Evolutionary conservation across 2,888 invertebrate species (phyloP).

Genomic region (Eupithecia vulgata): DNA sequence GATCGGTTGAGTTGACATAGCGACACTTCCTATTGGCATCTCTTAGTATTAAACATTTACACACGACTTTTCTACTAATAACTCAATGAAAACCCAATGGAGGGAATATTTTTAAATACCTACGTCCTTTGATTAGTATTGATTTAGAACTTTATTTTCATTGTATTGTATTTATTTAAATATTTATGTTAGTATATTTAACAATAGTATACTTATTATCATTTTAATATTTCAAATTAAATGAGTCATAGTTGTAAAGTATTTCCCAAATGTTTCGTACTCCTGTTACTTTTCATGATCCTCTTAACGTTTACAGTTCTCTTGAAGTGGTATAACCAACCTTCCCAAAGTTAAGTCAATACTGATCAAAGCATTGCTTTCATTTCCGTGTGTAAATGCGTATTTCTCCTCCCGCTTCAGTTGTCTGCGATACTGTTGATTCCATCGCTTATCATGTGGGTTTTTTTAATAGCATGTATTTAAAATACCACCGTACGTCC

Average conservation of each 20-base stretch:
- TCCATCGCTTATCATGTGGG: constrained; percentile 81
- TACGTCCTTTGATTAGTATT: constrained; percentile 20
- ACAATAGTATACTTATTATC: background rate
- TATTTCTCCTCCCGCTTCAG: constrained; percentile 56
- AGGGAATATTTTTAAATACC: constrained; percentile 8
- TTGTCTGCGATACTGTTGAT: constrained; percentile 55
- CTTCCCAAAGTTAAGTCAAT: constrained; percentile 5
- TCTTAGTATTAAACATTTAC: constrained; percentile 36
- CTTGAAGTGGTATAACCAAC: background rate
- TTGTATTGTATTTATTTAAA: background rate
- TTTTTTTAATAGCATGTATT: constrained; percentile 82
- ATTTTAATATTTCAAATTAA: background rate
- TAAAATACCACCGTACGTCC: constrained; percentile 51
- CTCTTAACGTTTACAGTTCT: background rate
- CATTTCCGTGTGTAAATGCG: constrained; percentile 49
- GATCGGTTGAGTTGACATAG: constrained; percentile 47
- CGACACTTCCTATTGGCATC: constrained; percentile 39
- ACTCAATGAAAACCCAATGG: constrained; percentile 11
- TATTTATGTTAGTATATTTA: background rate
- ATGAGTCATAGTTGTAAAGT: background rate
- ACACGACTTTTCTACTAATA: constrained; percentile 31
- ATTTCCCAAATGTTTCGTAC: background rate
- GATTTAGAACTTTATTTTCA: background rate
- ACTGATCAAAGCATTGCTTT: constrained; percentile 8
- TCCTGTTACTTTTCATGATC: background rate